A percentile compares a stretch with the other conserved stretches of the same genome.
phyloP scores from a whole-genome alignment of 2,797 vertebrate species.

The Acipenser transmontanus region DNA sequence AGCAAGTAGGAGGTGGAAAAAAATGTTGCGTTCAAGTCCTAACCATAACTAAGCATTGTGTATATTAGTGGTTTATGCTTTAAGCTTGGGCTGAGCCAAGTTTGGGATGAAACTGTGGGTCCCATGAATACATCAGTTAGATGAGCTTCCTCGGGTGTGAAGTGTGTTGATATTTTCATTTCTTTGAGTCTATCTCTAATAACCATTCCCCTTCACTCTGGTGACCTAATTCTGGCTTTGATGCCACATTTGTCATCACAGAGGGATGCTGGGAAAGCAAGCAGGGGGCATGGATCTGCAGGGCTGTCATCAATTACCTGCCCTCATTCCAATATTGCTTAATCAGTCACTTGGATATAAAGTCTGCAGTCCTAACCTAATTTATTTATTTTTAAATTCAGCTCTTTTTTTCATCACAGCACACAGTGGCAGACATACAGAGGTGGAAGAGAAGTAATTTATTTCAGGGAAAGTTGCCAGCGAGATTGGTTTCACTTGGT shows the following conservation, averaged over 20 bases:
- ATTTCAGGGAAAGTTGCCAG: too few relatives aligned
- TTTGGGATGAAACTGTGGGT: too few relatives aligned
- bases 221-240: conserved; percentile 65
- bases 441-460: too few relatives aligned
- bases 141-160: too few relatives aligned
- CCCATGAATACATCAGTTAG: too few relatives aligned
- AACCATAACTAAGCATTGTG: too few relatives aligned
- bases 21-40: too few relatives aligned
- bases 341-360: conserved; percentile 31
- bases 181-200: background rate
- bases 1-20: too few relatives aligned
- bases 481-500: too few relatives aligned
- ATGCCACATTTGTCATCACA: conserved; percentile 56
- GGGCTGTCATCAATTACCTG: conserved; percentile 59
- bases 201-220: conserved; percentile 45
- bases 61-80: too few relatives aligned
- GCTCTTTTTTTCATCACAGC: conserved; percentile 38
- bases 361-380: conserved; percentile 29
- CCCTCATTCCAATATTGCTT: conserved; percentile 23
- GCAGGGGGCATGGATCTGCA: conserved; percentile 35
- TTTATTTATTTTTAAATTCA: conserved; percentile 52
- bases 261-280: conserved; percentile 29
- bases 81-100: too few relatives aligned
- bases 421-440: conserved; percentile 1
- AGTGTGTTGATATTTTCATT: too few relatives aligned